phyloP scores from a whole-genome alignment of 2,888 invertebrate genomes.

The Paralinhomoeus sp. region DNA sequence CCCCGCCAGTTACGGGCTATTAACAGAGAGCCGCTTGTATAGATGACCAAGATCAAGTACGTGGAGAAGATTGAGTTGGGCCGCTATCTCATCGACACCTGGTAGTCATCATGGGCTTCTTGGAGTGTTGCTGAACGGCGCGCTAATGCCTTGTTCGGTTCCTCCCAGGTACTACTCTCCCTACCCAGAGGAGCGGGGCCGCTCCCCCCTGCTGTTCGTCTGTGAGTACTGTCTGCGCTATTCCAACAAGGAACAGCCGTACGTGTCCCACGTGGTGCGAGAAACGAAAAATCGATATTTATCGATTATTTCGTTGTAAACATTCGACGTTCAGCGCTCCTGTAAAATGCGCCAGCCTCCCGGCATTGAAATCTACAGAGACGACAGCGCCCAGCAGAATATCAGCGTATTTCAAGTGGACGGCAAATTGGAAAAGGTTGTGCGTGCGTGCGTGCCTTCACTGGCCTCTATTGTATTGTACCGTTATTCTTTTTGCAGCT shows the following conservation, averaged over 20 bases:
- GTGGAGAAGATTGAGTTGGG: conserved; percentile 93
- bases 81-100: conserved; percentile 5
- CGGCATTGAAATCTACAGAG: conserved; percentile 89
- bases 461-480: too few relatives aligned
- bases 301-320: too few relatives aligned
- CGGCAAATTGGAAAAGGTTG: conserved; percentile 75
- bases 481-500: conserved; percentile 19
- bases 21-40: too few relatives aligned
- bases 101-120: too few relatives aligned
- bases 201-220: conserved; percentile 61
- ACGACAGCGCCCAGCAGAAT: too few relatives aligned
- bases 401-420: conserved; percentile 96
- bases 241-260: conserved; percentile 76
- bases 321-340: conserved; percentile 48
- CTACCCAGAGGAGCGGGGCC: conserved; percentile 50
- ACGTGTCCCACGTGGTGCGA: conserved; percentile 75
- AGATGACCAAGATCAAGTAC: conserved; percentile 93
- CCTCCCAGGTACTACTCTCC: conserved; percentile 99
- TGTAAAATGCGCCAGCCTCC: conserved; percentile 82
- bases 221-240: conserved; percentile 98
- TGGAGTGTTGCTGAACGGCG: too few relatives aligned
- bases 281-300: too few relatives aligned
- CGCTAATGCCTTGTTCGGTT: too few relatives aligned
- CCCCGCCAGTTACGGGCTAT: too few relatives aligned
- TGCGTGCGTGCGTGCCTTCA: too few relatives aligned